These are phyloP conservation scores for Pipra filicauda DNA, from an alignment of 2,113 vertebrate species.

Conservation along the genomic window DNA sequence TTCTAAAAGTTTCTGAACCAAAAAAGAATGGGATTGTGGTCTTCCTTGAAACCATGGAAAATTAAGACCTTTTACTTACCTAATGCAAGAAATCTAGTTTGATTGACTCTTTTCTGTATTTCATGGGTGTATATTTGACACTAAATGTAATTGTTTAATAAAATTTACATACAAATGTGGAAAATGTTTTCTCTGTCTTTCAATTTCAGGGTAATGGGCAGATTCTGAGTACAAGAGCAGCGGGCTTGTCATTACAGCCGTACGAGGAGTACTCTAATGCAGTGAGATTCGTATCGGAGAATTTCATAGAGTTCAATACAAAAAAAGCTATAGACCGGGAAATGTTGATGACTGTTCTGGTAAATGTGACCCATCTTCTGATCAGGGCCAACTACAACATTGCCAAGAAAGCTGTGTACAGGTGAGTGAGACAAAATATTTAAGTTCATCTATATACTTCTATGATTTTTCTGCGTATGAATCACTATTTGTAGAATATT, in stretches of 20 bases:
- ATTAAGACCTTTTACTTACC: not conserved
- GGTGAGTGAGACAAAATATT: slow-evolving; percentile 69
- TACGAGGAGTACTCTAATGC: slow-evolving; percentile 75
- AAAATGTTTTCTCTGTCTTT: not conserved
- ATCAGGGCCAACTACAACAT: slow-evolving; percentile 82
- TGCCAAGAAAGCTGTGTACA: slow-evolving; percentile 74
- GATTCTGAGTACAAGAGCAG: slow-evolving; percentile 73
- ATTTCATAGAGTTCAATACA: slow-evolving; percentile 76
- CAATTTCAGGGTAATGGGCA: slow-evolving; percentile 82
- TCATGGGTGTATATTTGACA: not conserved
- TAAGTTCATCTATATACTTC: not conserved
- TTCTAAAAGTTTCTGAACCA: not conserved
- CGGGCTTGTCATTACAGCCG: slow-evolving; percentile 76
- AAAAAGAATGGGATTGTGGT: not conserved
- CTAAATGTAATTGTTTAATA: not conserved
- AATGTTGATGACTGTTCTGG: slow-evolving; percentile 83
- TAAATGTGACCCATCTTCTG: slow-evolving; percentile 79
- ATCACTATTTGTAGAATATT: not conserved
- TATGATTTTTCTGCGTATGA: not conserved
- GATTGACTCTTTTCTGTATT: not conserved
- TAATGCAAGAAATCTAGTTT: not conserved
- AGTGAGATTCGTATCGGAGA: slow-evolving; percentile 72
- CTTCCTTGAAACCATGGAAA: not conserved
- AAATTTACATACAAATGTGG: not conserved
- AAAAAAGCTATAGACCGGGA: slow-evolving; percentile 76